These are phyloP conservation scores for Maccullochella peelii DNA, from an alignment of 2,113 vertebrate species.

Conservation along the genomic window DNA sequence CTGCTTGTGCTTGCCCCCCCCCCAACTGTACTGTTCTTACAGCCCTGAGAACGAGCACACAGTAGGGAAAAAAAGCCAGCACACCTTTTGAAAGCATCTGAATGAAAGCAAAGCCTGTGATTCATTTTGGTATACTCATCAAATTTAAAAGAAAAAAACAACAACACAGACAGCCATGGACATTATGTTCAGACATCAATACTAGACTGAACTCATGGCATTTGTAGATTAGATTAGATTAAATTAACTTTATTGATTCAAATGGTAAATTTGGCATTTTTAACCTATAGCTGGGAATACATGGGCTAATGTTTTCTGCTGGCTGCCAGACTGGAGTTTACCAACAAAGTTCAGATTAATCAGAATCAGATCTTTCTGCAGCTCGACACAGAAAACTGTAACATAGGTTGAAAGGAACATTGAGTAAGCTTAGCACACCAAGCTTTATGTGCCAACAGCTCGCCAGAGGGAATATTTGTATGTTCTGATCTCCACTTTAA, in stretches of 20 bases:
- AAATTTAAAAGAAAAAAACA: conserved; percentile 31
- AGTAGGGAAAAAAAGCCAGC: neutral
- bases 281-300: conserved; percentile 35
- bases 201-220: conserved; percentile 45
- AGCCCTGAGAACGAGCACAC: conserved; percentile 9
- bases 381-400: neutral
- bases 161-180: conserved; percentile 19
- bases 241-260: conserved; percentile 60
- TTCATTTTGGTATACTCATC: conserved; percentile 37
- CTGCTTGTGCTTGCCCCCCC: neutral
- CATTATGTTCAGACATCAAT: conserved; percentile 39
- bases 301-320: conserved; percentile 30
- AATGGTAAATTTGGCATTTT: conserved; percentile 49
- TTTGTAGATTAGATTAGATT: conserved; percentile 62
- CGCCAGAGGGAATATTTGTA: conserved; percentile 32
- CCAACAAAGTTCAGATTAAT: conserved; percentile 29
- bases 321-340: conserved; percentile 29
- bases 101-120: conserved; percentile 36
- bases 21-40: conserved; percentile 19
- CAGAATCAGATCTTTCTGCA: conserved; percentile 17
- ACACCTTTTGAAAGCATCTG: conserved; percentile 30
- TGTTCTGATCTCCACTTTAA: conserved; percentile 46
- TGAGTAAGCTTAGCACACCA: neutral
- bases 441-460: conserved; percentile 26
- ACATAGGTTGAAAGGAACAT: neutral